Evolutionary conservation across 2,888 invertebrate species (phyloP).

Genomic region (Sarcophaga caerulescens): DNA sequence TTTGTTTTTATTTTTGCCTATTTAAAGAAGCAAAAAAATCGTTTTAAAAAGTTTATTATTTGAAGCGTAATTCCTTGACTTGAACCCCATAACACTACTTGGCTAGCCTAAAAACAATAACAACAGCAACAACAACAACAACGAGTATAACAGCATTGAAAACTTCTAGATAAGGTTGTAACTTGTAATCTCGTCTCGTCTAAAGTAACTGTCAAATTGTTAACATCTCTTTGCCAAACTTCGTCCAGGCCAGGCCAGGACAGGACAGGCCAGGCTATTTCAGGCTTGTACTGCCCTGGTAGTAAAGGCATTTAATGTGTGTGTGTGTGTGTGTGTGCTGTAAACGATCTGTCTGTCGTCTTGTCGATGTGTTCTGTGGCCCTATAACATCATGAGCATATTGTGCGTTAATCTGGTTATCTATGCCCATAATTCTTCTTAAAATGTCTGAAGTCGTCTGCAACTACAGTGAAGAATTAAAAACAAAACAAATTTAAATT

Average conservation of each 20-base stretch:
- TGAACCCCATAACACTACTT: conserved; percentile 26
- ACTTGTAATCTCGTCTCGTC: conserved; percentile 68
- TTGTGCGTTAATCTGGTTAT: conserved; percentile 67
- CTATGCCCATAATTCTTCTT: conserved; percentile 68
- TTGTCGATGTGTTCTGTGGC: background rate
- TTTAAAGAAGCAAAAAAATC: background rate
- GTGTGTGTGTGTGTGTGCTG: too few relatives aligned
- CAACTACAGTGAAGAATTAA: background rate
- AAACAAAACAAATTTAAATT: conserved; percentile 29
- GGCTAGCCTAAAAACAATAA: conserved; percentile 43
- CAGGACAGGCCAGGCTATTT: background rate
- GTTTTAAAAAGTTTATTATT: conserved; percentile 1
- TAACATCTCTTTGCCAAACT: conserved; percentile 64
- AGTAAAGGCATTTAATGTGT: too few relatives aligned
- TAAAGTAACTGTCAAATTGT: conserved; percentile 69
- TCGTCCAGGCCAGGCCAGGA: background rate
- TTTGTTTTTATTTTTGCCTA: background rate
- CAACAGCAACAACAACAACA: background rate
- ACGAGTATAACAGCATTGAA: conserved; percentile 40
- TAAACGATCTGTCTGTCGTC: background rate
- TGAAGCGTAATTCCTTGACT: conserved; percentile 61
- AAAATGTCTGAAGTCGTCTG: background rate
- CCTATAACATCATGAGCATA: conserved; percentile 6
- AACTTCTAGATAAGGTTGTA: conserved; percentile 62
- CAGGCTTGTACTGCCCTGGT: background rate